These are phyloP conservation scores for Cyclophora albipunctata DNA, from an alignment of 2,888 invertebrate genomes.

Conservation along the genomic window DNA sequence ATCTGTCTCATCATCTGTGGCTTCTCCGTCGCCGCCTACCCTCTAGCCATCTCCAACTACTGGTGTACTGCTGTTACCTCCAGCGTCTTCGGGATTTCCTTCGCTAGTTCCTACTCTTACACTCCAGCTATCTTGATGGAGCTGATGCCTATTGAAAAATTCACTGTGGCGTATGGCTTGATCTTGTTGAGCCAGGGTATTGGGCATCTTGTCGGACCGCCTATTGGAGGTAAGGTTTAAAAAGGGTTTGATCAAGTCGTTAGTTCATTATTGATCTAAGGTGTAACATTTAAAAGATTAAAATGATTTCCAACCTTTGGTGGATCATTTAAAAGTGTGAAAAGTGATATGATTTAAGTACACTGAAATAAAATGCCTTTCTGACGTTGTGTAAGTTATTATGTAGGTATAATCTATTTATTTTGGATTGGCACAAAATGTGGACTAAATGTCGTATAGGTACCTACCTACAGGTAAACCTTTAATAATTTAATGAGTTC, in stretches of 20 bases:
- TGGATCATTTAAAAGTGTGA: too few relatives aligned
- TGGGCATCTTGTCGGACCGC: conserved; percentile 94
- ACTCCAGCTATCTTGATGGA: conserved; percentile 93
- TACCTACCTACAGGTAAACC: not conserved
- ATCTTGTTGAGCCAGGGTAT: conserved; percentile 92
- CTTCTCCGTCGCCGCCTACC: conserved; percentile 75
- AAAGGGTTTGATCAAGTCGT: not conserved
- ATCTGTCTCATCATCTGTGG: conserved; percentile 83
- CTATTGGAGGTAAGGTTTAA: conserved; percentile 82
- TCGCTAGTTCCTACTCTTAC: conserved; percentile 93
- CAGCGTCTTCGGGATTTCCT: conserved; percentile 88
- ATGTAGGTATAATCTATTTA: too few relatives aligned
- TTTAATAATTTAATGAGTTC: too few relatives aligned
- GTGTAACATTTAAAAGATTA: not conserved
- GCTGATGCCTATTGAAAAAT: conserved; percentile 90
- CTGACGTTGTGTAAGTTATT: too few relatives aligned
- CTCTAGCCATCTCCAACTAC: conserved; percentile 69
- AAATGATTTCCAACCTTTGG: not conserved
- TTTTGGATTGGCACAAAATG: too few relatives aligned
- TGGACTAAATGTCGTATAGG: too few relatives aligned
- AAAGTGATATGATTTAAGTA: too few relatives aligned
- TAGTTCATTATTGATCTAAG: not conserved
- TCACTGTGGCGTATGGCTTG: conserved; percentile 94
- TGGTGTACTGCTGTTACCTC: conserved; percentile 64
- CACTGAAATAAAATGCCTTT: too few relatives aligned